These are phyloP conservation scores for Bubo scandiacus DNA, from an alignment of 2,113 vertebrate species.

Conservation along the genomic window DNA sequence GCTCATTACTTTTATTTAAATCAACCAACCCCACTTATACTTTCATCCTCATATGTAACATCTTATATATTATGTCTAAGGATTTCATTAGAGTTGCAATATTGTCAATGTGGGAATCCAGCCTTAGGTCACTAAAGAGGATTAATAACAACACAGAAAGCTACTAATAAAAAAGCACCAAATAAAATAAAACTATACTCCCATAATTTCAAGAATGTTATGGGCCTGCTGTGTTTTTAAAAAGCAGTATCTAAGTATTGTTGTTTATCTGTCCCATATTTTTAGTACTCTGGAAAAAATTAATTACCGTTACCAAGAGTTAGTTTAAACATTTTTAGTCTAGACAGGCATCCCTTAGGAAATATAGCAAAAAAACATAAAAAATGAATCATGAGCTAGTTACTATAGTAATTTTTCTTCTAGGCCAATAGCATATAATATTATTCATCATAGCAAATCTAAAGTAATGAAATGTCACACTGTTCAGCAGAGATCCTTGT, in stretches of 20 bases:
- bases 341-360: constrained; percentile 38
- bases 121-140: not conserved
- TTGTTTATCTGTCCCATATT: not conserved
- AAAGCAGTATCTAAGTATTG: not conserved
- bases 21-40: not conserved
- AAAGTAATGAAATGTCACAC: constrained; percentile 11
- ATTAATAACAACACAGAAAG: not conserved
- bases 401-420: constrained; percentile 51
- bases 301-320: constrained; percentile 24
- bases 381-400: constrained; percentile 37
- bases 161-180: constrained; percentile 35
- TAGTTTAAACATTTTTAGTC: constrained; percentile 49
- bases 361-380: not conserved
- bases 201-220: not conserved
- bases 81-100: not conserved
- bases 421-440: not conserved
- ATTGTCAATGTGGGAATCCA: not conserved
- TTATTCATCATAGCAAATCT: constrained; percentile 11
- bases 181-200: not conserved
- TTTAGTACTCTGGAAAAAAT: not conserved
- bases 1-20: constrained; percentile 4
- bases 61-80: not conserved
- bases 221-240: not conserved
- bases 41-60: not conserved
- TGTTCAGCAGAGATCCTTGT: constrained; percentile 9